Percentiles rank a stretch among this genome's conserved stretches.
Conservation (phyloP, 2,888 invertebrate genomes). For the Quadroppia sp. region DNA sequence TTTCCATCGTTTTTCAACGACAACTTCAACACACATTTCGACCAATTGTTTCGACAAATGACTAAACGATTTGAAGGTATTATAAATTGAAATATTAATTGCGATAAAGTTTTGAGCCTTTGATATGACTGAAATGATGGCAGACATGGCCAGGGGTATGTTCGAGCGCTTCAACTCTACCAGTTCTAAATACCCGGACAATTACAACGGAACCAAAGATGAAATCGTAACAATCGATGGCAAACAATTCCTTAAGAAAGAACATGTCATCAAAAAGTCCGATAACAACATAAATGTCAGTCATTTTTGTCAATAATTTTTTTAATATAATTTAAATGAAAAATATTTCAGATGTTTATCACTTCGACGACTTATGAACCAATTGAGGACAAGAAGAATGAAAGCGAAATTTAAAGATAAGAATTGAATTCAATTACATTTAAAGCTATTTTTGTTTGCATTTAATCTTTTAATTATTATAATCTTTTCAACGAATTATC, state of each 20-base stretch:
- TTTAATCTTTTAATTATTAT: too few species aligned
- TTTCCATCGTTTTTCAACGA: constrained; percentile 24
- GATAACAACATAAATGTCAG: constrained; percentile 20
- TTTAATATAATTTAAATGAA: constrained; percentile 9
- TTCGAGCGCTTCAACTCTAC: constrained; percentile 7
- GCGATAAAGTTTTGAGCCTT: not conserved
- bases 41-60: constrained; percentile 22
- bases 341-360: constrained; percentile 22
- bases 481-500: too few species aligned
- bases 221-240: constrained; percentile 33
- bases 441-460: too few species aligned
- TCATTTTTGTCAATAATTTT: not conserved
- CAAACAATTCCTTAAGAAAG: constrained; percentile 34
- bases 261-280: constrained; percentile 38
- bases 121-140: not conserved
- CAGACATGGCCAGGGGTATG: constrained; percentile 19
- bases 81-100: not conserved
- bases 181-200: constrained; percentile 24
- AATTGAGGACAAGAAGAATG: constrained; percentile 12
- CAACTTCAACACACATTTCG: constrained; percentile 8
- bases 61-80: constrained; percentile 32
- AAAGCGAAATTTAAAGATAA: too few species aligned
- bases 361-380: constrained; percentile 40
- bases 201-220: constrained; percentile 41
- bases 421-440: too few species aligned